Conservation (phyloP, 1,140 invertebrate species). For the Penaeus indicus region DNA sequence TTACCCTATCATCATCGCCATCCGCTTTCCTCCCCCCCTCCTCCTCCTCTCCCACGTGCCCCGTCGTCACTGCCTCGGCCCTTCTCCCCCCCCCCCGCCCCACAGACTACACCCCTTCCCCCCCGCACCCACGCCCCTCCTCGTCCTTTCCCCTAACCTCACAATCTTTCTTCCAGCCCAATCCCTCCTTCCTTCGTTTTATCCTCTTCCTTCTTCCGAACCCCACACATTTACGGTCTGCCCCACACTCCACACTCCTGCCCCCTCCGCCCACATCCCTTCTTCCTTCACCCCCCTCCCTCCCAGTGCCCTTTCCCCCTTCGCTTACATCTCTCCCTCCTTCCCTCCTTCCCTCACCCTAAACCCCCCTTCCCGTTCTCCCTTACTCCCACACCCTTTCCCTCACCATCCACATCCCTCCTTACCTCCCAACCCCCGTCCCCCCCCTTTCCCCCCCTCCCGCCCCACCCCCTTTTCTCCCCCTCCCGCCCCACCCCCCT, state of each 20-base stretch:
- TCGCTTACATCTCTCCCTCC: not conserved
- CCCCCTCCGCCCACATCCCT: slow-evolving; percentile 1
- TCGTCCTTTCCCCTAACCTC: too few relatives aligned
- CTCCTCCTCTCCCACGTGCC: too few relatives aligned
- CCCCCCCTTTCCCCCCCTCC: not conserved
- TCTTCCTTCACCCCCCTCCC: not conserved
- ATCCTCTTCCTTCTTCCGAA: too few relatives aligned
- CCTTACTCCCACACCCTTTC: not conserved
- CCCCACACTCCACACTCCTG: not conserved
- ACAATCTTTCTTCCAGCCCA: too few relatives aligned
- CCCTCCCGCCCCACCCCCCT: not conserved
- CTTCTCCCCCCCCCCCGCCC: too few relatives aligned
- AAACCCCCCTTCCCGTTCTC: not conserved
- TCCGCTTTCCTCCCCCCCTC: too few relatives aligned
- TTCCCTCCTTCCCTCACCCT: not conserved
- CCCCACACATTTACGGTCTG: too few relatives aligned
- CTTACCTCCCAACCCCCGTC: not conserved
- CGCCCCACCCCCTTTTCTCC: not conserved
- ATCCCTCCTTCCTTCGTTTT: too few relatives aligned
- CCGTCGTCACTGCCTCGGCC: too few relatives aligned
- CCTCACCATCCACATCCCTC: not conserved
- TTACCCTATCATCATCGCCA: too few relatives aligned
- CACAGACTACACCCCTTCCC: too few relatives aligned
- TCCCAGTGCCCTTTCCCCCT: not conserved
- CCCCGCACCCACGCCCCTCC: too few relatives aligned